Conservation (phyloP, 64 coral and sea anemone genomes). For the Pocillopora verrucosa region DNA sequence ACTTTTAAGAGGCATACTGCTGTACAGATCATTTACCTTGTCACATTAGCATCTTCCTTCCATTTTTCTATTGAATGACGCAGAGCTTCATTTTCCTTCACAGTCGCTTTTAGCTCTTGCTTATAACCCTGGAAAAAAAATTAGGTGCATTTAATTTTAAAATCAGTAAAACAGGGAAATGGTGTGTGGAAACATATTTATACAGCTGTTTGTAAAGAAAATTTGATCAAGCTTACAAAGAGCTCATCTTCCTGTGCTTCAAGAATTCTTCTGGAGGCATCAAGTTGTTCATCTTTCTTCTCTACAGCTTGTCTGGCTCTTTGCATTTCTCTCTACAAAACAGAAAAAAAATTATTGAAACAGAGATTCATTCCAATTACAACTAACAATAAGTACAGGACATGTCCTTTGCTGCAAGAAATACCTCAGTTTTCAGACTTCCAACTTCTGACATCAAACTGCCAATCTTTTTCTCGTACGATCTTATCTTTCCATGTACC, state of each 20-base stretch:
- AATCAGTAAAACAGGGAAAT: not conserved
- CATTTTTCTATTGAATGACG: conserved; percentile 82
- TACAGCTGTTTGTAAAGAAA: not conserved
- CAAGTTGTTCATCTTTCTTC: conserved; percentile 92
- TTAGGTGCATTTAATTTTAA: not conserved
- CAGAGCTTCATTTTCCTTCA: conserved; percentile 92
- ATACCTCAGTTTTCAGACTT: conserved; percentile 88
- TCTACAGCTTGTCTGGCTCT: conserved; percentile 59
- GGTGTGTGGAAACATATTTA: no score
- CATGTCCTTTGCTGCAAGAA: not conserved
- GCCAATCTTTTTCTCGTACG: conserved; percentile 92
- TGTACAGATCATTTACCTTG: conserved; percentile 64
- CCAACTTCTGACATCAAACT: conserved; percentile 98
- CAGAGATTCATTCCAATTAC: no score
- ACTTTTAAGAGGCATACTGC: not conserved
- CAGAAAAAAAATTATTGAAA: not conserved
- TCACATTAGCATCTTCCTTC: conserved; percentile 82
- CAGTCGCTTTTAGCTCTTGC: conserved; percentile 83
- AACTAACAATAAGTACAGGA: no score
- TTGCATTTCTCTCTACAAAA: conserved; percentile 46
- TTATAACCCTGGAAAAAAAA: conserved; percentile 74
- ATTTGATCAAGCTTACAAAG: conserved; percentile 26
- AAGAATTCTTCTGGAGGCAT: conserved; percentile 84
- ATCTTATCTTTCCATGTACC: conserved; percentile 78
- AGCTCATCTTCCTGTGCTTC: conserved; percentile 94